Evolutionary conservation across 2,113 vertebrate species (phyloP).

Genomic region (Ammospiza nelsoni): DNA sequence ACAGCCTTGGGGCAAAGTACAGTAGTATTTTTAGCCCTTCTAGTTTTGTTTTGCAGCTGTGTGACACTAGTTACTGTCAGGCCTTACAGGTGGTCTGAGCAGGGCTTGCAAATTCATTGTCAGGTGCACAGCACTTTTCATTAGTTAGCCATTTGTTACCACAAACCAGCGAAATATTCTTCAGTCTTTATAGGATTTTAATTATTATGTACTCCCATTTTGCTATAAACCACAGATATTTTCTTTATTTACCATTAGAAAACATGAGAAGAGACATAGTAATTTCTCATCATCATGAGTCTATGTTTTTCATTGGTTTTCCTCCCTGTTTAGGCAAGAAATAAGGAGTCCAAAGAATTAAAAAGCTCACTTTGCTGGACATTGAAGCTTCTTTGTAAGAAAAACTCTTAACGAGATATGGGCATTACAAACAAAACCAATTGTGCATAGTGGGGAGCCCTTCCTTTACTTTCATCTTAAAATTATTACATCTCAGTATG

Average conservation of each 20-base stretch:
- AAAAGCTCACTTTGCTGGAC: not conserved
- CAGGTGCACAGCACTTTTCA: not conserved
- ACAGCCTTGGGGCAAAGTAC: not conserved
- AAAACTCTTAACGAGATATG: not conserved
- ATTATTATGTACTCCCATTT: not conserved
- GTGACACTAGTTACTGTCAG: not conserved
- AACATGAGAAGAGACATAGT: not conserved
- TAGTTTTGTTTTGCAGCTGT: not conserved
- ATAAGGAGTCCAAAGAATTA: not conserved
- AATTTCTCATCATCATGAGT: not conserved
- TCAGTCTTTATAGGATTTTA: not conserved
- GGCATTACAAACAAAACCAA: not conserved
- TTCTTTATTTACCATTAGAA: not conserved
- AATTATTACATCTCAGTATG: not conserved
- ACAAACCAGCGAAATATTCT: not conserved
- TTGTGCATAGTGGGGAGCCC: not conserved
- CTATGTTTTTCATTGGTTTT: not conserved
- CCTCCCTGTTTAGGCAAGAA: not conserved
- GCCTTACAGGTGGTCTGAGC: not conserved
- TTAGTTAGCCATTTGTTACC: not conserved
- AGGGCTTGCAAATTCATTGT: not conserved
- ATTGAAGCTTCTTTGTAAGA: not conserved
- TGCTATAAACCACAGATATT: not conserved
- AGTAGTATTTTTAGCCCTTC: not conserved
- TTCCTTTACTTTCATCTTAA: constrained; percentile 22